Evolutionary conservation across 2,113 vertebrate species (phyloP), one percentile per base, ranked within the genome.

Genomic region (Nyctereutes procyonoides): DNA sequence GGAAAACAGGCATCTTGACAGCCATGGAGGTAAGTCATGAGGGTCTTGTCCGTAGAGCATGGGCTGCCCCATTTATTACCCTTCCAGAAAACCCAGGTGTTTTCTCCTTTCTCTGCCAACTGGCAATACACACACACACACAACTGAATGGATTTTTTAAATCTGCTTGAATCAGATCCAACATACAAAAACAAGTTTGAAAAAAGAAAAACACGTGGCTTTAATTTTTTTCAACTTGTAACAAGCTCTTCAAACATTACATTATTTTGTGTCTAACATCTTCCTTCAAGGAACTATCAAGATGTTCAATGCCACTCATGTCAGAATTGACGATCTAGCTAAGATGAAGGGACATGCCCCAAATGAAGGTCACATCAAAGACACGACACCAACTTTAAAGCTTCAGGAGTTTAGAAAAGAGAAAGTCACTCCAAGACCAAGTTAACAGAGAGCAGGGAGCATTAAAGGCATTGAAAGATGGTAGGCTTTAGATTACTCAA

Each of bases 141-240:
- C 43, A 43, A 43, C 43, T 43, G 43, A 43, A 43, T 43, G 43
- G 30, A 58, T 55, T 38, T 95, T 82, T 85, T 1, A 32, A 89
- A 89, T 76, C n/a, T 93, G 53, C 32, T 62, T 56, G 19, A 63
- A 92, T 43, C 63, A 81, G 28, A 95, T 56, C n/a, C 83, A 97
- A 85, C 55, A 58, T 16, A 60, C 55, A 53, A 90, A 90, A 43
- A 96, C 32, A 65, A 24, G 22, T 76, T 63, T 67, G 48, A 15
- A 48, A 26, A 65, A 17, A 76, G 63, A 80, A 35, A 63, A 65
- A 32, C 67, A 80, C 6, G 71, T 74, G 43, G 19, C 16, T 95
- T 86, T 77, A 11, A 30, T 53, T n/a, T 85, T 80, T 69, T 73
- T 58, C 43, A n/a, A 43, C 43, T 43, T 43, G 17, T 17, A 65